Evolutionary conservation across 2,113 vertebrate genomes (phyloP), one percentile per base, ranked within the genome.

Genomic region (Anoura caudifer): DNA sequence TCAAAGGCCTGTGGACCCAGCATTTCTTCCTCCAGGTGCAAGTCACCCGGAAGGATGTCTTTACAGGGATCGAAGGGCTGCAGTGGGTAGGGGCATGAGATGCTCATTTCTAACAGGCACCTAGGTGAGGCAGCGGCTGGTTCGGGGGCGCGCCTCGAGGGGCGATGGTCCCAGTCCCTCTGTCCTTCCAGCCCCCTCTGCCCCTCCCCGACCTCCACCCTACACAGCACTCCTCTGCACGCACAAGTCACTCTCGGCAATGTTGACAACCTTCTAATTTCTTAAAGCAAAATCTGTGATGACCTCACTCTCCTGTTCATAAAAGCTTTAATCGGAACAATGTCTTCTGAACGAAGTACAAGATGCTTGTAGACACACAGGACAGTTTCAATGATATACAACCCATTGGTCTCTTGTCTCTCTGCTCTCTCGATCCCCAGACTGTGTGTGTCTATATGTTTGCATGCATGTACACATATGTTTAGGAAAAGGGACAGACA

Each of bases 91-190:
- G 72, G 31, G 36, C 80, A 2, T 61, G 50, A 63, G 79, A 5
- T 3, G 36, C 43, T 52, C 10, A 15, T 26, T 69, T 52, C 63
- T 52, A 1, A 14, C 19, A 7, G 36, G 61, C 5, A 24, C 16
- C 79, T 19, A 26, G 36, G 33, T 12, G 89, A 13, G 5, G 33
- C 56, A 47, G 84, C 11, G 45, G 15, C 47, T 67, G 79, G 36
- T 3, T 4, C 36, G 0, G 5, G 28, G 28, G 4, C 20, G 38
- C 4, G 11, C n/a, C n/a, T 5, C 4, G 12, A 31, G n/a, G 2
- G 10, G 41, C 24, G 3, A 7, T 3, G 47, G 24, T n/a, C 43
- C 56, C 20, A 7, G 1, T 5, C 19, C 38, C 28, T 41, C 33
- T 22, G 15, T 17, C 24, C 41, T 38, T 24, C 15, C 20, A 5